Percentiles rank a stretch among this genome's conserved stretches.
These are phyloP conservation scores for Lasioglossum calceatum DNA, from an alignment of 2,888 invertebrate species.

Conservation along the genomic window DNA sequence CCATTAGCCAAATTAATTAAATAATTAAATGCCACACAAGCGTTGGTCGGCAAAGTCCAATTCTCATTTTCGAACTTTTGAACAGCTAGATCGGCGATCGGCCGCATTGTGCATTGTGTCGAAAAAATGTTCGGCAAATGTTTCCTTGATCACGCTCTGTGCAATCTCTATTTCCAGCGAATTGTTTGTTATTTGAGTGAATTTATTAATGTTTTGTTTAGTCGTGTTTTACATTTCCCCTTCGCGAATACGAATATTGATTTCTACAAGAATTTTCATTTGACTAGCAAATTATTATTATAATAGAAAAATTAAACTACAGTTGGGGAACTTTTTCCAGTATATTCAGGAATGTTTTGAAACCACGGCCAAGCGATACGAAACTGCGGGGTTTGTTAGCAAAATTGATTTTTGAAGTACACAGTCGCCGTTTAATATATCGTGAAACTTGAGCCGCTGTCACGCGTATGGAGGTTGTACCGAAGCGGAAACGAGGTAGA, in stretches of 20 bases:
- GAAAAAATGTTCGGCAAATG: too few species aligned
- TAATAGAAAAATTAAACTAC: not conserved
- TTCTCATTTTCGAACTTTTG: too few species aligned
- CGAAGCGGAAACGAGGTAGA: not conserved
- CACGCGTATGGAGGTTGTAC: not conserved
- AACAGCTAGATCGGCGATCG: too few species aligned
- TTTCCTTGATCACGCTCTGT: too few species aligned
- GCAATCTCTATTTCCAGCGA: not conserved
- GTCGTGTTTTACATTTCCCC: not conserved
- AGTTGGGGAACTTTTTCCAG: not conserved
- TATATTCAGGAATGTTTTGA: not conserved
- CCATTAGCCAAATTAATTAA: too few species aligned
- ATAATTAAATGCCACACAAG: too few species aligned
- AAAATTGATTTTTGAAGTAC: not conserved
- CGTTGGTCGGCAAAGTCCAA: too few species aligned
- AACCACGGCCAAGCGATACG: not conserved
- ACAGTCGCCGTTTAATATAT: not conserved
- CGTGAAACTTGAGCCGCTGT: not conserved
- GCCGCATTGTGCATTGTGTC: too few species aligned
- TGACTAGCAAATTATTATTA: too few species aligned
- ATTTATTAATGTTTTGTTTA: not conserved
- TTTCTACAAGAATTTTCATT: not conserved
- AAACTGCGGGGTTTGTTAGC: not conserved
- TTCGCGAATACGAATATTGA: not conserved
- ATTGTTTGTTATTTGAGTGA: not conserved